phyloP scores from a whole-genome alignment of 2,888 invertebrate genomes.

The Nemoura dubitans region DNA sequence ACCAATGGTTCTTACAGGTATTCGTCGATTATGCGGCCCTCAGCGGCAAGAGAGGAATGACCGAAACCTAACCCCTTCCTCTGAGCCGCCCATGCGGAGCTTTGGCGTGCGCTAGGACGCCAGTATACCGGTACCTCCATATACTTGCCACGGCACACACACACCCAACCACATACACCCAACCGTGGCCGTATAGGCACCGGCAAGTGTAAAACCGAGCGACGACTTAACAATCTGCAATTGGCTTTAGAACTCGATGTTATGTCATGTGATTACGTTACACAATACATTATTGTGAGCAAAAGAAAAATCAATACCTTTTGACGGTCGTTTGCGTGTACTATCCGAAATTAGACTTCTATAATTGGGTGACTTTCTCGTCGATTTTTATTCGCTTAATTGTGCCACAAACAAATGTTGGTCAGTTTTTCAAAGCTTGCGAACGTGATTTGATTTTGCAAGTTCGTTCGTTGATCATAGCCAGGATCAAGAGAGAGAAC shows the following conservation, averaged over 20 bases:
- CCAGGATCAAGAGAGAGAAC: neutral
- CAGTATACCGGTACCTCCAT: neutral
- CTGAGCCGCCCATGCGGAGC: neutral
- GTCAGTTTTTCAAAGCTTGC: neutral
- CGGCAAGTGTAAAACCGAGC: too few relatives aligned
- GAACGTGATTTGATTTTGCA: neutral
- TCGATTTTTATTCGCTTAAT: neutral
- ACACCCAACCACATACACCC: too few relatives aligned
- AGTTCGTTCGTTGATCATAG: neutral
- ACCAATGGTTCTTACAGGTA: neutral
- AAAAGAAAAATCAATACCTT: neutral
- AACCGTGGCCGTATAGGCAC: too few relatives aligned
- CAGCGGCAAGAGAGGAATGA: constrained; percentile 9
- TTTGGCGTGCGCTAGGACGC: neutral
- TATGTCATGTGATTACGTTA: neutral
- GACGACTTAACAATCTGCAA: too few relatives aligned
- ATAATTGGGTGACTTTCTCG: neutral
- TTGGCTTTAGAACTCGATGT: neutral
- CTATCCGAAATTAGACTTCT: neutral
- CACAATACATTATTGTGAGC: neutral
- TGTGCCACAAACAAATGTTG: neutral
- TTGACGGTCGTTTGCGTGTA: neutral
- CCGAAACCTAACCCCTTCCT: neutral
- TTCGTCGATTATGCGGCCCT: neutral
- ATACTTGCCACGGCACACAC: too few relatives aligned